Base-by-base conservation (phyloP, 2,113 vertebrate genomes). In the Stigmatopora argus region DNA sequence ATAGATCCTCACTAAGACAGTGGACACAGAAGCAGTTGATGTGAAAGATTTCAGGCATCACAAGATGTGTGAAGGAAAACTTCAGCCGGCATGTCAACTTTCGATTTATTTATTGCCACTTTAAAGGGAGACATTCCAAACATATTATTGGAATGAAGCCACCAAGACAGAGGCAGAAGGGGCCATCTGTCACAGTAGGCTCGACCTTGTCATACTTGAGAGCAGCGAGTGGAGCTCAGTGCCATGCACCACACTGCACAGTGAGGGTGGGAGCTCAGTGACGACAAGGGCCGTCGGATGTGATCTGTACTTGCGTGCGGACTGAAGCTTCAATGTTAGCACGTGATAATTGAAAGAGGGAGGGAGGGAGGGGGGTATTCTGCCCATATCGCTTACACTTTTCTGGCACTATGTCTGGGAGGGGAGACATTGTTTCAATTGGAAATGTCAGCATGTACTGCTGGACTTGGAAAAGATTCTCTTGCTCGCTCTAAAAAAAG, bases 231-330 rank as follows among this genome's bases (percentile, higher is more conserved):
- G 48, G 64, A 59, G 73, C 81, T 74, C 82, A 83, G 90, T 91
- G 83, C 90, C 91, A 89, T 86, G 88, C 89, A 86, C 87, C 81
- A 89, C 81, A 86, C 67, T 86, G 84, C 86, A 86, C 88, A 81
- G 68, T 80, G 74, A 73, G 78, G 77, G 79, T 79, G 78, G 70
- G 71, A 31, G 81, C 85, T 86, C 80, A 69, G 76, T 80, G 78
- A 70, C 78, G 78, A 91, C 82, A 90, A 89, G 72, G 26, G 26
- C 26, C 26, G 26, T 31, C 26, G 26, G 26, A 31, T 31, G 26
- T 31, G 26, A 84, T 79, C 78, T 86, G 80, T 90, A 75, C 79
- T 72, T 11, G 23, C 23, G 73, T 82, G 85, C 58, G 76, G 5
- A 64, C 73, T 65, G 70, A 74, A 41, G 65, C 76, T 69, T 63